Percentiles rank a stretch among this genome's conserved stretches.
Conservation (phyloP, 2,888 invertebrate genomes). For the Synergus laeviventris region DNA sequence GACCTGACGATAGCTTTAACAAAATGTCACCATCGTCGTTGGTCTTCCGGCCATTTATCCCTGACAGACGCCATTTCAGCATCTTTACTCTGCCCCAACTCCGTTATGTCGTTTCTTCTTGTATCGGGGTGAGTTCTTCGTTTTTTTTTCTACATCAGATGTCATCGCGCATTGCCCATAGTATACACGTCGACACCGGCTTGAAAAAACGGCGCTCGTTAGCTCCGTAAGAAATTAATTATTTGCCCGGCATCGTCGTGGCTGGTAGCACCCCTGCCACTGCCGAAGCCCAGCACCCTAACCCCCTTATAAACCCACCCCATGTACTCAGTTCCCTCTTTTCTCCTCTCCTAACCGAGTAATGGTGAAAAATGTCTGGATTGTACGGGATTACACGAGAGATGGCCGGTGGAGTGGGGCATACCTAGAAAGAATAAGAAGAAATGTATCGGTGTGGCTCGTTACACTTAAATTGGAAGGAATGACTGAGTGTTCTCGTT, state of each 20-base stretch:
- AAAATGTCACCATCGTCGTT: background rate
- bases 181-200: constrained; percentile 52
- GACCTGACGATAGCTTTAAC: background rate
- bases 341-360: constrained; percentile 52
- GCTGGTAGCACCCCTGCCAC: constrained; percentile 54
- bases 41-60: constrained; percentile 44
- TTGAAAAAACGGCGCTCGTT: constrained; percentile 72
- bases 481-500: constrained; percentile 75
- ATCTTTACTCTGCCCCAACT: constrained; percentile 45
- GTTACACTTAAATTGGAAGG: constrained; percentile 76
- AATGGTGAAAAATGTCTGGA: constrained; percentile 76
- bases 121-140: constrained; percentile 51
- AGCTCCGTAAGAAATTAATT: constrained; percentile 76
- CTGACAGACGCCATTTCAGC: constrained; percentile 48
- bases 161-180: constrained; percentile 66
- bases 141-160: constrained; percentile 62
- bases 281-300: constrained; percentile 47
- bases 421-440: constrained; percentile 72
- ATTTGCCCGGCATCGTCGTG: constrained; percentile 71
- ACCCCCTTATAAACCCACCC: constrained; percentile 44
- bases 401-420: constrained; percentile 59
- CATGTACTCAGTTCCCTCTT: constrained; percentile 49
- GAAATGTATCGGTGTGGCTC: constrained; percentile 76
- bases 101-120: constrained; percentile 52
- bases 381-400: constrained; percentile 72